phyloP scores from a whole-genome alignment of 30 jellyfish, hydroid and myxozoan species.

The Aurelia sp. region DNA sequence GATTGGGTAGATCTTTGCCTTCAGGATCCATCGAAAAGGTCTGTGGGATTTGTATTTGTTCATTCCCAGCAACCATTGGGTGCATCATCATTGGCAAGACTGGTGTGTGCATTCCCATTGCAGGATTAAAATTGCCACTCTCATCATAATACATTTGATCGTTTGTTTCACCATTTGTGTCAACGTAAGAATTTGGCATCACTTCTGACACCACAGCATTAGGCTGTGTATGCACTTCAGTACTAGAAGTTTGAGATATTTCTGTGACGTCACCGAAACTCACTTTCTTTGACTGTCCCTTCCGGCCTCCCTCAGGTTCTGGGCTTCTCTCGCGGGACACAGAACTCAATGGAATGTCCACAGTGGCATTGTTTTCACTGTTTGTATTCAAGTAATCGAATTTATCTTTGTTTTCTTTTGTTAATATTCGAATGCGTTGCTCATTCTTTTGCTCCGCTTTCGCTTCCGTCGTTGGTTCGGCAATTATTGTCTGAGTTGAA shows the following conservation, averaged over 20 bases:
- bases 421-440: conserved; percentile 45
- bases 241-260: conserved; percentile 12
- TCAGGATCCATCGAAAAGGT: conserved; percentile 55
- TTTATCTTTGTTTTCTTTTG: conserved; percentile 46
- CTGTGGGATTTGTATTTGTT: conserved; percentile 52
- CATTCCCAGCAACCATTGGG: conserved; percentile 31
- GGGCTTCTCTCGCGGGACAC: conserved; percentile 49
- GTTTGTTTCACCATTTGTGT: conserved; percentile 37
- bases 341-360: conserved; percentile 1
- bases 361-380: conserved; percentile 13
- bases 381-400: conserved; percentile 18
- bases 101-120: conserved; percentile 38
- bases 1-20: conserved; percentile 64
- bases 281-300: conserved; percentile 44
- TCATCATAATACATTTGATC: conserved; percentile 31
- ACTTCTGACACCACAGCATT: conserved; percentile 12
- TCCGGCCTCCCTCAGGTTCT: conserved; percentile 40
- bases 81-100: conserved; percentile 58
- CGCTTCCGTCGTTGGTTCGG: not conserved
- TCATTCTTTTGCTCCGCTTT: conserved; percentile 52
- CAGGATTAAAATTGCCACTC: conserved; percentile 7
- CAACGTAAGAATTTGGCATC: conserved; percentile 7
- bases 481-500: not conserved
- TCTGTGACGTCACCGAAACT: conserved; percentile 68
- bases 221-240: not conserved